These are phyloP conservation scores for Apodemia zela DNA, from an alignment of 2,888 invertebrate species.

Conservation along the genomic window DNA sequence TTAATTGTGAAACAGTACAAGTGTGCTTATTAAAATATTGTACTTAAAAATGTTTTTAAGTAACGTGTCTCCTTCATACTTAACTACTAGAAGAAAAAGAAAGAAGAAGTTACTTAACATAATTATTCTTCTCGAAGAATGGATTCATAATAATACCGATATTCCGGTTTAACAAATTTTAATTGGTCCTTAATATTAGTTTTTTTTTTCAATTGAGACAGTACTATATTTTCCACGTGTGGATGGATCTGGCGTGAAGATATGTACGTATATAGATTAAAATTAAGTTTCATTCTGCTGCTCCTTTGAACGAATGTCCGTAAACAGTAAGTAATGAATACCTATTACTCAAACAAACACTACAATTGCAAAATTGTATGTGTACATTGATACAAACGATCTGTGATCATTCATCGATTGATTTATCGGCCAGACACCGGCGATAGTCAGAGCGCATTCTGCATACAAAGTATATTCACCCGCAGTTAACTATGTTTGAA, in stretches of 20 bases:
- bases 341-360: too few relatives aligned
- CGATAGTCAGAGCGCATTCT: conserved; percentile 32
- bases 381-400: conserved; percentile 30
- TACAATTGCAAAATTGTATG: conserved; percentile 8
- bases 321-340: too few relatives aligned
- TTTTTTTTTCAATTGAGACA: conserved; percentile 27
- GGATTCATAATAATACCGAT: neutral
- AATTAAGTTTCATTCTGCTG: too few relatives aligned
- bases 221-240: conserved; percentile 30
- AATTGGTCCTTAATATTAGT: neutral
- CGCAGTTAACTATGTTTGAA: conserved; percentile 1
- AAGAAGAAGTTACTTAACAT: neutral
- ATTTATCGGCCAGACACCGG: conserved; percentile 35
- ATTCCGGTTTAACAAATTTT: conserved; percentile 9
- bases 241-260: too few relatives aligned
- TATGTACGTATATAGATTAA: too few relatives aligned
- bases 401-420: conserved; percentile 31
- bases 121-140: conserved; percentile 5
- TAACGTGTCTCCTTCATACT: neutral
- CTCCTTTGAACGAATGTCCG: too few relatives aligned
- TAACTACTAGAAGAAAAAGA: too few relatives aligned
- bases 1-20: too few relatives aligned
- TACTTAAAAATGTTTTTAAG: conserved; percentile 1
- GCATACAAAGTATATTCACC: conserved; percentile 25
- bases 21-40: too few relatives aligned